phyloP scores from a whole-genome alignment of 2,797 vertebrate genomes.

The Oreochromis mossambicus region DNA sequence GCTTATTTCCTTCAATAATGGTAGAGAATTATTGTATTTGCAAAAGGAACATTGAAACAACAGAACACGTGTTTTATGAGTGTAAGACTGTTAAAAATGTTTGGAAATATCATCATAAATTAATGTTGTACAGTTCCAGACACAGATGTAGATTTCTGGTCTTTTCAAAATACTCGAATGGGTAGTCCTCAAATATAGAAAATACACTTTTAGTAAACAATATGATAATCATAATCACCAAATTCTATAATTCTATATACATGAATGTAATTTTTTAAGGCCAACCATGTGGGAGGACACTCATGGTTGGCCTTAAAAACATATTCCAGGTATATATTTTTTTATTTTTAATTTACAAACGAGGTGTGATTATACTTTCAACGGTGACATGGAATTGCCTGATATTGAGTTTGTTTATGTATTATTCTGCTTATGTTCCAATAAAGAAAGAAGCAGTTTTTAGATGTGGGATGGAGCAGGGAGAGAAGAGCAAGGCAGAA shows the following conservation, averaged over 20 bases:
- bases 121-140: not conserved
- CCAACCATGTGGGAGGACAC: fast-evolving
- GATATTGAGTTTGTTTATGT: not conserved
- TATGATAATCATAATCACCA: not conserved
- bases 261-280: not conserved
- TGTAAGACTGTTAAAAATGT: fast-evolving
- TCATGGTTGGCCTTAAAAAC: not conserved
- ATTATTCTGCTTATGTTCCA: not conserved
- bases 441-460: not conserved
- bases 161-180: not conserved
- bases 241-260: not conserved
- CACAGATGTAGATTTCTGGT: not conserved
- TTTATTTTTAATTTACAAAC: fast-evolving
- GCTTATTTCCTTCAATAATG: not conserved
- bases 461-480: not conserved
- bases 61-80: not conserved
- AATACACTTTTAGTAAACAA: not conserved
- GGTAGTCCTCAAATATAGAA: not conserved
- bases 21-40: not conserved
- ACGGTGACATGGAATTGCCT: fast-evolving
- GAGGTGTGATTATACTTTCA: not conserved
- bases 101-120: not conserved
- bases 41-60: fast-evolving
- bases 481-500: not conserved
- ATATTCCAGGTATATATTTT: no score